Evolutionary conservation across 2,797 vertebrate genomes (phyloP), one percentile per base, ranked within the genome.

Genomic region (Arnoldichthys spilopterus): DNA sequence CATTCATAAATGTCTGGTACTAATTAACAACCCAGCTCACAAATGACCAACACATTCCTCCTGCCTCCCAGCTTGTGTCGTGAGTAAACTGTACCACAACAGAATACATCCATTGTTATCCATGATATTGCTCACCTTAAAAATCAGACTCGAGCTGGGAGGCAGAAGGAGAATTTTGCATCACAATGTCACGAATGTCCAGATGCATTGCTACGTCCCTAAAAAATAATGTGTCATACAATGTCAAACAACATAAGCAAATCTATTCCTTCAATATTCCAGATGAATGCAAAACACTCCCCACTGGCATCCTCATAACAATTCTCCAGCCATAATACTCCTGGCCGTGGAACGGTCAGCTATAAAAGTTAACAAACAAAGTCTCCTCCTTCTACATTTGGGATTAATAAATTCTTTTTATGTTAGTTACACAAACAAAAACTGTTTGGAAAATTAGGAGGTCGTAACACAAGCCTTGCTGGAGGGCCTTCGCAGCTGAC

Each of bases 381-480:
- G 45, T 6, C 45, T 61, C 32, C 45, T 61, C 32, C 70, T 40
- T 63, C 61, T 58, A 63, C 56, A 66, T 74, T 77, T 66, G 59
- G 40, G 15, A 18, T 70, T 66, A 70, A 74, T 75, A 71, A 62
- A 78, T 72, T 78, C 70, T 63, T 53, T 70, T 61, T 34, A 59
- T 56, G 34, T 61, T 26, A 12, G 51, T 67, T 68, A 74, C 43
- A 78, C 32, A 72, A 43, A 53, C 40, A 51, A 81, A n/a, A 45
- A 83, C 80, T 74, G 71, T 75, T 45, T 28, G 32, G 26, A 37
- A 64, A 67, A 67, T 45, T 51, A 20, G 22, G 22, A 49, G 49
- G 20, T 34, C 13, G 43, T 32, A 70, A 69, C 51, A 71, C 49
- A 5, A 6, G 56, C 67, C 51, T 16, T 54, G 43, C 75, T 56